Conservation (phyloP, 2,113 vertebrate genomes). For the Leiothrix lutea region DNA sequence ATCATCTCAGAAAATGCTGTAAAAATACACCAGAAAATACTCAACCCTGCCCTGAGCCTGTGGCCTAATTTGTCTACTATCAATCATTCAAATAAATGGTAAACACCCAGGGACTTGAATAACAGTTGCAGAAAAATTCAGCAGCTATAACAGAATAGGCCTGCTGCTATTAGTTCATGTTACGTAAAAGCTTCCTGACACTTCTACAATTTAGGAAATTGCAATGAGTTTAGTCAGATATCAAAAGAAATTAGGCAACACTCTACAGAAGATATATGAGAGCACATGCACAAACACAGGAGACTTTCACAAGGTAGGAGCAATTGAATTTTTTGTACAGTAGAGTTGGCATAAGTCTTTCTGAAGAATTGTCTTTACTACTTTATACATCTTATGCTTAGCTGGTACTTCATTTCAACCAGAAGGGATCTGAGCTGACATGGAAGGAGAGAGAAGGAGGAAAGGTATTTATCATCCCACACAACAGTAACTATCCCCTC, state of each 20-base stretch:
- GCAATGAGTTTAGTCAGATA: constrained; percentile 37
- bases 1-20: neutral
- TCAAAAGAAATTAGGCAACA: constrained; percentile 34
- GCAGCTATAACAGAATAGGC: neutral
- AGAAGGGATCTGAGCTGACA: constrained; percentile 15
- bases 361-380: neutral
- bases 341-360: neutral
- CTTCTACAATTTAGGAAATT: neutral
- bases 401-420: neutral
- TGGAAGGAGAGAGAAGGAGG: neutral
- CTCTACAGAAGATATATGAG: neutral
- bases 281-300: neutral
- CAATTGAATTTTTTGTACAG: neutral
- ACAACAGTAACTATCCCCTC: neutral
- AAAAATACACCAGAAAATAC: neutral
- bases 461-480: neutral
- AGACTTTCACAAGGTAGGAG: neutral
- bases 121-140: neutral
- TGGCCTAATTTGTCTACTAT: neutral
- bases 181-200: neutral
- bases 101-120: neutral
- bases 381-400: constrained; percentile 2
- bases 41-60: neutral
- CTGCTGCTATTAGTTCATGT: neutral
- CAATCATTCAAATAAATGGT: neutral